Percentiles rank a stretch among this genome's conserved stretches.
phyloP scores from a whole-genome alignment of 2,797 vertebrate genomes.

The Hippocampus kuda region DNA sequence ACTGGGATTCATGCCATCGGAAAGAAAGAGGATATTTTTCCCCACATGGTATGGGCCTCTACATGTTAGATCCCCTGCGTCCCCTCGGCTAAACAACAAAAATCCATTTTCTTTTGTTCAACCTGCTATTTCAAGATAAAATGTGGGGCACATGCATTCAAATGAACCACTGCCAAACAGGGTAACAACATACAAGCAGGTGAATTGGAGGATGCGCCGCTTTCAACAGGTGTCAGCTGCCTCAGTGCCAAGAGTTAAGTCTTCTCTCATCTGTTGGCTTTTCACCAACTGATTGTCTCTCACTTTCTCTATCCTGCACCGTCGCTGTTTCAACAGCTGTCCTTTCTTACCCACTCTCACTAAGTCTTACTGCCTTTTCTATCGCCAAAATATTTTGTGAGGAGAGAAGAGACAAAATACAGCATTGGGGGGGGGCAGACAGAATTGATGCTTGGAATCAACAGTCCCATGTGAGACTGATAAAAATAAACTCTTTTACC shows the following conservation, averaged over 20 bases:
- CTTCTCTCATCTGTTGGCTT: constrained; percentile 8
- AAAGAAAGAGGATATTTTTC: constrained; percentile 41
- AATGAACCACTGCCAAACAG: not conserved
- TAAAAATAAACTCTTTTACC: constrained; percentile 76
- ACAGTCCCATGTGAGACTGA: constrained; percentile 70
- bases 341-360: not conserved
- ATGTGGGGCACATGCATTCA: not conserved
- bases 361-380: constrained; percentile 7
- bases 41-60: constrained; percentile 5
- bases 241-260: constrained; percentile 18
- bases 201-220: constrained; percentile 22
- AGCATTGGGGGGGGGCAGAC: constrained; percentile 37
- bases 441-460: constrained; percentile 64
- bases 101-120: not conserved
- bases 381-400: constrained; percentile 17
- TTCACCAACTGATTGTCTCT: constrained; percentile 13
- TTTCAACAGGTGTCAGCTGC: constrained; percentile 46
- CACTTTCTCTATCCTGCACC: constrained; percentile 1
- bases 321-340: not conserved
- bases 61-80: constrained; percentile 41
- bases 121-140: constrained; percentile 1
- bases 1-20: constrained; percentile 39
- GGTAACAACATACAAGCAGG: constrained; percentile 17
- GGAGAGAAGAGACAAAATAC: constrained; percentile 14
- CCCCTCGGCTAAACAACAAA: constrained; percentile 16